Conservation (phyloP, 2,888 invertebrate species). For the Drosophila ezoana region DNA sequence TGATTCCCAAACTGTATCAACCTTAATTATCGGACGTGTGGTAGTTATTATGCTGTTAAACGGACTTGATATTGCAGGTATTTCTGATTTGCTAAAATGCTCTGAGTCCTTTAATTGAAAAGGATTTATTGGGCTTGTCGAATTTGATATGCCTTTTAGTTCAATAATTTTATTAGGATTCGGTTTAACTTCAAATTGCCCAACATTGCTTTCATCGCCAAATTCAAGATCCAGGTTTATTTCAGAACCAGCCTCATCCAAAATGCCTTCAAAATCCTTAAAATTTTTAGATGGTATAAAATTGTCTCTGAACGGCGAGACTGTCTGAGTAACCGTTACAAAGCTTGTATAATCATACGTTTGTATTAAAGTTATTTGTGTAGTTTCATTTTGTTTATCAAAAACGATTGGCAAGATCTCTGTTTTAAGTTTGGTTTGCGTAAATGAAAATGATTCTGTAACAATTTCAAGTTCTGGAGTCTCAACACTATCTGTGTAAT, state of each 20-base stretch:
- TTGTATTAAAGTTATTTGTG: conserved; percentile 93
- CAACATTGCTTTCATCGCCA: conserved; percentile 90
- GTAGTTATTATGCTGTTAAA: conserved; percentile 87
- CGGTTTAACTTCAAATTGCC: conserved; percentile 78
- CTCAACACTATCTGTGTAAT: conserved; percentile 90
- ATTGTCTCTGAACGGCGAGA: conserved; percentile 93
- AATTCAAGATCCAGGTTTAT: conserved; percentile 94
- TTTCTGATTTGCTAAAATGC: conserved; percentile 83
- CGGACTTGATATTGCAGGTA: conserved; percentile 89
- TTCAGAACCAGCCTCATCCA: conserved; percentile 95
- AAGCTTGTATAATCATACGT: conserved; percentile 94
- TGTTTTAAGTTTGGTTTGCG: conserved; percentile 94
- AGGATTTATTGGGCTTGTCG: conserved; percentile 21
- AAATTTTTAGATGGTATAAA: conserved; percentile 94
- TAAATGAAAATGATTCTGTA: conserved; percentile 96
- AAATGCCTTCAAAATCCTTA: conserved; percentile 94
- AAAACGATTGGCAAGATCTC: conserved; percentile 93
- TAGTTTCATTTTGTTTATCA: conserved; percentile 89
- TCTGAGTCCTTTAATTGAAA: conserved; percentile 42
- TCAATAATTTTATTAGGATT: conserved; percentile 60
- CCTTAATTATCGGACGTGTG: conserved; percentile 90
- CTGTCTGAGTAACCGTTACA: conserved; percentile 95
- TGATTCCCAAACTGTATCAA: conserved; percentile 93
- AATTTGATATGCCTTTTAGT: conserved; percentile 52
- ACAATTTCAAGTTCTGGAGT: conserved; percentile 95